phyloP scores from a whole-genome alignment of 2,888 invertebrate species.

The Acleris sparsana region DNA sequence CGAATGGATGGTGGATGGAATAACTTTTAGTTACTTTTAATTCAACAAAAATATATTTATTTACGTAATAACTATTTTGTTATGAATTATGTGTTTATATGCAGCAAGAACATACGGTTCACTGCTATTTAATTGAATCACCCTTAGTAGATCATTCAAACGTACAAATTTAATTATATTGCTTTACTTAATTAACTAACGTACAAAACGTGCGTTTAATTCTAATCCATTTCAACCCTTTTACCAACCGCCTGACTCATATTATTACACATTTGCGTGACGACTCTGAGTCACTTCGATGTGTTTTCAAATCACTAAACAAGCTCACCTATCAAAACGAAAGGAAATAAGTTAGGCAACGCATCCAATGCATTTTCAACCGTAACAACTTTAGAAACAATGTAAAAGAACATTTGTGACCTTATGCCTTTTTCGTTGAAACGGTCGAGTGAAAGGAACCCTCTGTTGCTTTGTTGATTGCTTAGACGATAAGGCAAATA shows the following conservation, averaged over 20 bases:
- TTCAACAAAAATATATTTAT: too few relatives aligned
- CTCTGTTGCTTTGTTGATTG: slow-evolving; percentile 10
- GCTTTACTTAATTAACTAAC: neutral
- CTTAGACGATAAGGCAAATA: slow-evolving; percentile 2
- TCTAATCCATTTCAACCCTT: slow-evolving; percentile 26
- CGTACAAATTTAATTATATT: neutral
- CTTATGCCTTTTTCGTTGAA: neutral
- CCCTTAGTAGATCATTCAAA: too few relatives aligned
- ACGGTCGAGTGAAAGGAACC: neutral
- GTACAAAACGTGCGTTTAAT: neutral
- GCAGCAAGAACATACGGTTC: too few relatives aligned
- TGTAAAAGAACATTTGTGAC: neutral
- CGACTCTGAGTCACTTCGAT: slow-evolving; percentile 24
- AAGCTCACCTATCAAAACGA: neutral
- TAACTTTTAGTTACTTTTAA: too few relatives aligned
- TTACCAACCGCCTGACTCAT: slow-evolving; percentile 10
- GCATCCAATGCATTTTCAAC: neutral
- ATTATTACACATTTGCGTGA: slow-evolving; percentile 18
- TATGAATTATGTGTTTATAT: too few relatives aligned
- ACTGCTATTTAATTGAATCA: too few relatives aligned
- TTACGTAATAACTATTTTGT: too few relatives aligned
- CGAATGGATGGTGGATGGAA: too few relatives aligned
- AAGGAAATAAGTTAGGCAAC: neutral
- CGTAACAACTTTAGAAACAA: neutral
- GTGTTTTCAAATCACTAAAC: slow-evolving; percentile 2